Evolutionary conservation across 2,797 vertebrate genomes (phyloP).

Genomic region (Darevskia mixta): DNA sequence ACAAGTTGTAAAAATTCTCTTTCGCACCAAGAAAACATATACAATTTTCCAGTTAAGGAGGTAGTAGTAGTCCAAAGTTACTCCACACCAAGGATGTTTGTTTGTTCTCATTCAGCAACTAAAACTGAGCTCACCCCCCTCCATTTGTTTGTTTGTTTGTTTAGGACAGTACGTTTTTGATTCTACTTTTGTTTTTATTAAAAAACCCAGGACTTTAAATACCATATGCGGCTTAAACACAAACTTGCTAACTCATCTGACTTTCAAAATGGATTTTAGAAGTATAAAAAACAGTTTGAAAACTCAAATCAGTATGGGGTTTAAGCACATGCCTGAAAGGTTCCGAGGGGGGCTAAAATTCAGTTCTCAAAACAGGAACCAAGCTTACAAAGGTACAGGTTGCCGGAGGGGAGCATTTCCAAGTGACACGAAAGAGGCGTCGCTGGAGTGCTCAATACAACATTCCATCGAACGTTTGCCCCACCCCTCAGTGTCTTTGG

Average conservation of each 20-base stretch:
- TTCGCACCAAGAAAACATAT: not conserved
- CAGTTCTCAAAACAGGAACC: not conserved
- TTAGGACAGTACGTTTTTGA: slow-evolving; percentile 4
- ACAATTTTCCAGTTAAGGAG: not conserved
- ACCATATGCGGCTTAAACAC: slow-evolving; percentile 1
- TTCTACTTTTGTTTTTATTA: not conserved
- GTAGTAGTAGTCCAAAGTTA: slow-evolving; percentile 4
- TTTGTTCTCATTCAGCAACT: not conserved
- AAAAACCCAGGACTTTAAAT: slow-evolving; percentile 31
- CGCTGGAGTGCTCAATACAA: not conserved
- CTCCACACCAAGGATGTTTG: not conserved
- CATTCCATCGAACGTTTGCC: not conserved
- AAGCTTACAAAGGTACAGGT: not conserved
- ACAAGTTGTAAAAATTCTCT: not conserved
- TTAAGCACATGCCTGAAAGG: not conserved
- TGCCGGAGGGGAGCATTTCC: not conserved
- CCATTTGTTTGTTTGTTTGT: not conserved
- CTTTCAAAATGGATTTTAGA: slow-evolving; percentile 4
- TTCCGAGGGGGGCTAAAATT: not conserved
- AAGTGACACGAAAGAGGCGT: not conserved
- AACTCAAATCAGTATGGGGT: not conserved
- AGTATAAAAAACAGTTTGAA: not conserved
- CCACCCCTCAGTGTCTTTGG: not conserved
- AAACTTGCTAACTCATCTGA: slow-evolving; percentile 15
- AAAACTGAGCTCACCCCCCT: not conserved